These are phyloP conservation scores for Colletes collaris DNA, from an alignment of 2,888 invertebrate genomes.

Conservation along the genomic window DNA sequence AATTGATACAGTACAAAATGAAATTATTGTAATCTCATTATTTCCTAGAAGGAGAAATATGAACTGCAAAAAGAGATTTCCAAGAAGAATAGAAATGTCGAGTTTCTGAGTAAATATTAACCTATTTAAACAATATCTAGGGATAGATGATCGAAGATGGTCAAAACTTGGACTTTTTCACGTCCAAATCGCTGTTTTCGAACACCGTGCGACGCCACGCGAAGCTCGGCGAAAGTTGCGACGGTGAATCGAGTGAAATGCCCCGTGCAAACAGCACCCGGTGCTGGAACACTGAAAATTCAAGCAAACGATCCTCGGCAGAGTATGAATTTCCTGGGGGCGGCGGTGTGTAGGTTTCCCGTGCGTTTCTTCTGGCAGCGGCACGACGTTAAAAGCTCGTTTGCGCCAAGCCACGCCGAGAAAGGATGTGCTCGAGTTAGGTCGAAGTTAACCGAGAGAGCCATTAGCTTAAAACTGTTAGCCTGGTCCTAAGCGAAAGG, in stretches of 20 bases:
- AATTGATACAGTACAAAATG: no score
- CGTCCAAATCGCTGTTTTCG: no score
- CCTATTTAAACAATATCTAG: no score
- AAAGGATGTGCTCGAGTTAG: constrained; percentile 57
- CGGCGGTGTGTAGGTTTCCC: constrained; percentile 11
- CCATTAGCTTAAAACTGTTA: constrained; percentile 76
- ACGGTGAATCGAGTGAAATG: not conserved
- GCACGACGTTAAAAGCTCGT: constrained; percentile 73
- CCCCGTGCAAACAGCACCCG: not conserved
- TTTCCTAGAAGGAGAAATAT: no score
- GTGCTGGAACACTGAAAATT: constrained; percentile 21
- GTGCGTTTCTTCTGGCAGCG: constrained; percentile 35
- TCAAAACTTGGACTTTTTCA: no score
- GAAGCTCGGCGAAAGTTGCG: not conserved
- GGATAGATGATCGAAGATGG: no score
- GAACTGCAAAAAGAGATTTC: no score
- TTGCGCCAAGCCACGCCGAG: constrained; percentile 60
- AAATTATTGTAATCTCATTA: no score
- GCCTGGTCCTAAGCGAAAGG: constrained; percentile 46
- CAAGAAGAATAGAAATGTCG: no score
- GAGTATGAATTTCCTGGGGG: constrained; percentile 41
- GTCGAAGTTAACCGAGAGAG: constrained; percentile 67
- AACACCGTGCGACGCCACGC: not conserved
- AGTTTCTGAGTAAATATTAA: no score
- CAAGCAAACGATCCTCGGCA: constrained; percentile 12